Conservation (phyloP, 2,888 invertebrate genomes). For the Galerucella calmariensis region DNA sequence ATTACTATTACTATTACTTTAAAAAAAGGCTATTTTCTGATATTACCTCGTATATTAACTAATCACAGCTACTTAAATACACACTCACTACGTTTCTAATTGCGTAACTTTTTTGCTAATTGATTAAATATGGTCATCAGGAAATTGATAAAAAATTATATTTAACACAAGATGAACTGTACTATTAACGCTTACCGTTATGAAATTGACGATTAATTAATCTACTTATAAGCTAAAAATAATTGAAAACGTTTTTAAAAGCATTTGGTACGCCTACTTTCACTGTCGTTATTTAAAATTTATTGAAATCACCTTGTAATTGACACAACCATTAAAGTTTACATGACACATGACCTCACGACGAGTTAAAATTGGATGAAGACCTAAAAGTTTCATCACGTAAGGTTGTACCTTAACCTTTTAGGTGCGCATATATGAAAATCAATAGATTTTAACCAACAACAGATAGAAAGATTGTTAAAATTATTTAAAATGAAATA, state of each 20-base stretch:
- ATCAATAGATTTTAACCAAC: not conserved
- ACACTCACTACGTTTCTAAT: too few relatives aligned
- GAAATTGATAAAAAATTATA: not conserved
- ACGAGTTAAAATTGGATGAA: conserved; percentile 19
- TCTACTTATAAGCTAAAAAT: not conserved
- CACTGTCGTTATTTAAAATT: not conserved
- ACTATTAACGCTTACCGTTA: not conserved
- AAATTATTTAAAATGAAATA: not conserved
- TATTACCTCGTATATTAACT: too few relatives aligned
- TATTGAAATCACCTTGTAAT: conserved; percentile 17
- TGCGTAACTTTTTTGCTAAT: not conserved
- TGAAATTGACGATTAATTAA: not conserved
- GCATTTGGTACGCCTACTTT: not conserved
- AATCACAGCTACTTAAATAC: too few relatives aligned
- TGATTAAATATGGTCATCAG: not conserved
- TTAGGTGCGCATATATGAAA: not conserved
- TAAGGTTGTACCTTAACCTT: conserved; percentile 1
- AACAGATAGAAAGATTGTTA: not conserved
- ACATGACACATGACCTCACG: conserved; percentile 7
- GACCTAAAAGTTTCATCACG: conserved; percentile 8
- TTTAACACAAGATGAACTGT: not conserved
- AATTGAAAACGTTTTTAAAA: not conserved
- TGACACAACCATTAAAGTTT: conserved; percentile 18
- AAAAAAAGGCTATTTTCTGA: too few relatives aligned
- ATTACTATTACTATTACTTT: too few relatives aligned